These are phyloP conservation scores for Tipula confusa DNA, from an alignment of 2,888 invertebrate genomes.

Conservation along the genomic window DNA sequence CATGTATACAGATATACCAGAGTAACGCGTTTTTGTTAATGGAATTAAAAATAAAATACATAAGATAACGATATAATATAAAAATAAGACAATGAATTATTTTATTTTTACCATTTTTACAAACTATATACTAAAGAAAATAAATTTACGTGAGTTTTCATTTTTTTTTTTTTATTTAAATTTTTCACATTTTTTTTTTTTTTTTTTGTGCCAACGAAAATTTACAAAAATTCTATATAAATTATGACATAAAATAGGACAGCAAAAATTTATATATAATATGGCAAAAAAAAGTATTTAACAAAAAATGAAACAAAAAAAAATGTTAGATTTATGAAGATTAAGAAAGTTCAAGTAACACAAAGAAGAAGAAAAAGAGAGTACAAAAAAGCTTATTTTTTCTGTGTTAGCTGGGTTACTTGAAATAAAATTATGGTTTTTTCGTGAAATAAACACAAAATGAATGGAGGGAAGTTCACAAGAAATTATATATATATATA, in stretches of 20 bases:
- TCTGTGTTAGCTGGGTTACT: background rate
- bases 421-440: background rate
- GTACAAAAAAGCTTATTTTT: background rate
- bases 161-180: background rate
- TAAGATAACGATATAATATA: conserved; percentile 25
- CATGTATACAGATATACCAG: background rate
- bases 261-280: conserved; percentile 12
- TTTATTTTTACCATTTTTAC: background rate
- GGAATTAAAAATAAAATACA: conserved; percentile 3
- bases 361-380: no score
- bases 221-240: background rate
- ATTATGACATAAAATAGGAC: conserved; percentile 12
- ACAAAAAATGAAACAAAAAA: background rate
- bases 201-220: background rate
- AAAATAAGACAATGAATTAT: conserved; percentile 17
- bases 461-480: background rate
- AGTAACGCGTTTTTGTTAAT: background rate
- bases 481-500: no score
- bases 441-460: background rate
- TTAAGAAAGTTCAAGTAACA: conserved; percentile 21
- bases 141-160: background rate
- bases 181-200: background rate
- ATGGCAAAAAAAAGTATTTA: conserved; percentile 12
- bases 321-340: conserved; percentile 20
- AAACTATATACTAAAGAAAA: background rate